Evolutionary conservation across 1,140 invertebrate species (phyloP).

Genomic region (Drosophila tsacasi): DNA sequence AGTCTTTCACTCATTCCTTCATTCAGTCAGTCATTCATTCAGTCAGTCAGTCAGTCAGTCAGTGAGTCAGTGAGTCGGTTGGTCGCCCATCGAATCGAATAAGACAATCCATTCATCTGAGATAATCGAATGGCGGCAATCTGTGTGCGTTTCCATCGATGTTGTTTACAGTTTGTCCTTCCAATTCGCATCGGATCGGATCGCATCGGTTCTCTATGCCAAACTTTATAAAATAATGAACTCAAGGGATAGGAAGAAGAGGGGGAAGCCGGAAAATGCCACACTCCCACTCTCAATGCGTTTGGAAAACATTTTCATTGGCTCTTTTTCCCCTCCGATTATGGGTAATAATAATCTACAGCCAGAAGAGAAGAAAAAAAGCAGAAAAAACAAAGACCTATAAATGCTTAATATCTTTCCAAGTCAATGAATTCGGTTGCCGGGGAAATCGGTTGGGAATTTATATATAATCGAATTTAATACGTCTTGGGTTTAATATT

Average conservation of each 20-base stretch:
- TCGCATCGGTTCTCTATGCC: constrained; percentile 17
- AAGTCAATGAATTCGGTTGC: constrained; percentile 6
- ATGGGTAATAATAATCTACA: constrained; percentile 16
- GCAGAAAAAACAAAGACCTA: neutral
- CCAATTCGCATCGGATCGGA: constrained; percentile 3
- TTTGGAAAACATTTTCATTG: constrained; percentile 22
- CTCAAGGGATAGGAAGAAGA: neutral
- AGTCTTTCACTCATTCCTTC: neutral
- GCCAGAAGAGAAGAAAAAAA: neutral
- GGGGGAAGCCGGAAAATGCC: constrained; percentile 13
- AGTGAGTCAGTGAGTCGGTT: constrained; percentile 19
- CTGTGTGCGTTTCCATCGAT: constrained; percentile 28
- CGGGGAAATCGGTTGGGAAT: neutral
- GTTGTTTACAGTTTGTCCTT: constrained; percentile 46
- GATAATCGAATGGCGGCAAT: constrained; percentile 71
- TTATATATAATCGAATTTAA: neutral
- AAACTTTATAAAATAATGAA: constrained; percentile 49
- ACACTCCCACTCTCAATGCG: constrained; percentile 3
- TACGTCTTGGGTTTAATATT: neutral
- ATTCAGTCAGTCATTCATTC: neutral
- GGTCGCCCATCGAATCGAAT: constrained; percentile 69
- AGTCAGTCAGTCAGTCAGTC: constrained; percentile 4
- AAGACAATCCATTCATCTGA: constrained; percentile 80
- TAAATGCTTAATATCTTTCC: constrained; percentile 13
- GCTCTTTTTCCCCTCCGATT: constrained; percentile 1